A percentile compares a stretch with the other conserved stretches of the same genome.
Conservation (phyloP, 1,140 invertebrate genomes). For the Brachionus rotundiformis region DNA sequence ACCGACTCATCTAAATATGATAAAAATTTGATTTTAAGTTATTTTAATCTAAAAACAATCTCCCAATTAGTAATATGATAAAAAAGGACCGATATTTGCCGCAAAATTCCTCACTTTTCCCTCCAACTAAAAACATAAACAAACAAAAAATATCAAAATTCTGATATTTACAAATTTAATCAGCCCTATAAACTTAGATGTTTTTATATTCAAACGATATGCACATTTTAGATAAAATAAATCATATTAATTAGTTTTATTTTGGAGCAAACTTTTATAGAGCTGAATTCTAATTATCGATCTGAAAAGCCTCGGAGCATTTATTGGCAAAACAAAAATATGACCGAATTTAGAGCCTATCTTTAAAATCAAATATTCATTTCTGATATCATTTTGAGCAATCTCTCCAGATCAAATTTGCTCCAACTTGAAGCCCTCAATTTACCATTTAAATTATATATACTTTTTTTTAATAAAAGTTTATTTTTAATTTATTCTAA, state of each 20-base stretch:
- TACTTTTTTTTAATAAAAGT: no score
- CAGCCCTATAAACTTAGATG: not conserved
- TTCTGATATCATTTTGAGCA: not conserved
- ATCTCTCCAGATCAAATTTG: not conserved
- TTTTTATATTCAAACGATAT: not conserved
- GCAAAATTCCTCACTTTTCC: not conserved
- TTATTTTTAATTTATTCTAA: slow-evolving; percentile 4
- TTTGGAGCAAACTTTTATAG: not conserved
- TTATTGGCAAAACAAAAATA: not conserved
- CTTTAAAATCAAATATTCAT: not conserved
- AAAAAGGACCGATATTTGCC: not conserved
- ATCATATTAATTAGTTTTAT: not conserved
- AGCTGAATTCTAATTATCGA: not conserved
- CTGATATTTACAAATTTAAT: not conserved
- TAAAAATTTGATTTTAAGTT: not conserved
- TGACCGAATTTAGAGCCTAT: not conserved
- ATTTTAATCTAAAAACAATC: not conserved
- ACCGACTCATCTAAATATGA: not conserved
- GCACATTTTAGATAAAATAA: not conserved
- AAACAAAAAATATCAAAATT: slow-evolving; percentile 7
- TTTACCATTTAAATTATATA: not conserved
- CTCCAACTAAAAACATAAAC: not conserved
- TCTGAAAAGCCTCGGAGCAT: not conserved
- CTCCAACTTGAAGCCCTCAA: not conserved
- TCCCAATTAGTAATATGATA: not conserved